phyloP scores from a whole-genome alignment of 2,797 vertebrate genomes.

The Clarias fuscus region DNA sequence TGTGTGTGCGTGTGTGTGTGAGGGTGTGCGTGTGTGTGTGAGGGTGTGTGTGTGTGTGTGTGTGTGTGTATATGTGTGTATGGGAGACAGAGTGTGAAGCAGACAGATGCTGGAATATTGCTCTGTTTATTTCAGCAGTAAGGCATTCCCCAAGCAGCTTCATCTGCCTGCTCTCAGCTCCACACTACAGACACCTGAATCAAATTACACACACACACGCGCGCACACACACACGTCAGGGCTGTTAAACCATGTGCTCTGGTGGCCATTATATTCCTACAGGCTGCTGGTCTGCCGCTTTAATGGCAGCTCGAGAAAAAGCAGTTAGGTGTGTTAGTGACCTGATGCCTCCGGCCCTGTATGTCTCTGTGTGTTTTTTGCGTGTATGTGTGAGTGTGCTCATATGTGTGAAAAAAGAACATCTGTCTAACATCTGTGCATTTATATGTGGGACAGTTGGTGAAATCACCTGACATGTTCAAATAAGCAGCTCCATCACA shows the following conservation, averaged over 20 bases:
- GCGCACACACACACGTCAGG: slow-evolving; percentile 11
- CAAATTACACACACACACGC: not conserved
- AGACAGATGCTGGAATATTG: slow-evolving; percentile 35
- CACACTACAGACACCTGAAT: slow-evolving; percentile 17
- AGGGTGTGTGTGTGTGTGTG: too few species aligned
- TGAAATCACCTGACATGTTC: slow-evolving; percentile 46
- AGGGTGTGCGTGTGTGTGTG: not conserved
- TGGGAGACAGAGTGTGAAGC: not conserved
- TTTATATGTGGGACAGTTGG: slow-evolving; percentile 29
- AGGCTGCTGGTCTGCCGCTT: not conserved
- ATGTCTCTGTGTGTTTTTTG: not conserved
- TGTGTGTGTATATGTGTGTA: not conserved
- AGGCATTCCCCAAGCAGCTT: slow-evolving; percentile 37
- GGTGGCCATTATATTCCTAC: slow-evolving; percentile 1
- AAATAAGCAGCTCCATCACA: slow-evolving; percentile 36
- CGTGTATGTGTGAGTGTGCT: not conserved
- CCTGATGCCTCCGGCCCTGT: not conserved
- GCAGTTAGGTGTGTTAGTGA: slow-evolving; percentile 4
- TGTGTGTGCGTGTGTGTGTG: not conserved
- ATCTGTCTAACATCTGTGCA: slow-evolving; percentile 22
- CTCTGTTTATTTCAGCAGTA: slow-evolving; percentile 33
- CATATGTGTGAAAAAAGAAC: slow-evolving; percentile 4
- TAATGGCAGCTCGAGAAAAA: not conserved
- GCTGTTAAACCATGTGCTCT: slow-evolving; percentile 33
- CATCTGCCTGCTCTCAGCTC: slow-evolving; percentile 25